Percentiles rank a stretch among this genome's conserved stretches.
These are phyloP conservation scores for Orestias chungarensis DNA, from an alignment of 2,797 vertebrate species.

Conservation along the genomic window DNA sequence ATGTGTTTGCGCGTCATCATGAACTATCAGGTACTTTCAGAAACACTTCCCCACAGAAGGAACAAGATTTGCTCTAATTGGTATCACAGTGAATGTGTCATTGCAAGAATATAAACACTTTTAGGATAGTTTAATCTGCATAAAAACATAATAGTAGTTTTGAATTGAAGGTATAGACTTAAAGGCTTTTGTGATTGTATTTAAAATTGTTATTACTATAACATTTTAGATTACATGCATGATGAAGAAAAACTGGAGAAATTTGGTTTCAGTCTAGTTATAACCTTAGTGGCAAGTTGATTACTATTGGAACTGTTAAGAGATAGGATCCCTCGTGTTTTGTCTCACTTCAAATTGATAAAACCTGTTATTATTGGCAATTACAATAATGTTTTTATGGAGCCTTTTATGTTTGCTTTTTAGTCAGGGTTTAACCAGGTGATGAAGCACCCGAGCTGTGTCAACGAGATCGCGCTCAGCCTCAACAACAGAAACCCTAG, in stretches of 20 bases:
- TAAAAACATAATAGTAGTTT: not conserved
- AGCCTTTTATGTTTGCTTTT: not conserved
- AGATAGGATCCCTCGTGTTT: no score
- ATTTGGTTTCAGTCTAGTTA: no score
- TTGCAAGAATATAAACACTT: not conserved
- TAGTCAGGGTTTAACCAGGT: conserved; percentile 91
- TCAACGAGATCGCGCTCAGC: conserved; percentile 94
- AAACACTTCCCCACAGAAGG: not conserved
- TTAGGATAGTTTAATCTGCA: not conserved
- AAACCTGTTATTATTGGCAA: not conserved
- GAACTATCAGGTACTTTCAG: conserved; percentile 96
- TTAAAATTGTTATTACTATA: not conserved
- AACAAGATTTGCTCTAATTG: not conserved
- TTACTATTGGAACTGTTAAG: not conserved
- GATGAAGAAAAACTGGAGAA: not conserved
- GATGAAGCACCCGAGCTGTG: conserved; percentile 91
- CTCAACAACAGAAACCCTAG: conserved; percentile 90
- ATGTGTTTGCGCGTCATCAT: conserved; percentile 97
- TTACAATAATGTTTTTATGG: not conserved
- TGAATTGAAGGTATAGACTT: not conserved
- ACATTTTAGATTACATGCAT: not conserved
- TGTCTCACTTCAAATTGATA: not conserved
- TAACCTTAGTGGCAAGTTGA: no score
- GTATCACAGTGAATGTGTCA: not conserved
- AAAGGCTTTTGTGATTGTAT: not conserved